Evolutionary conservation across 2,797 vertebrate genomes (phyloP), one percentile per base, ranked within the genome.

Genomic region (Bufotes viridis): DNA sequence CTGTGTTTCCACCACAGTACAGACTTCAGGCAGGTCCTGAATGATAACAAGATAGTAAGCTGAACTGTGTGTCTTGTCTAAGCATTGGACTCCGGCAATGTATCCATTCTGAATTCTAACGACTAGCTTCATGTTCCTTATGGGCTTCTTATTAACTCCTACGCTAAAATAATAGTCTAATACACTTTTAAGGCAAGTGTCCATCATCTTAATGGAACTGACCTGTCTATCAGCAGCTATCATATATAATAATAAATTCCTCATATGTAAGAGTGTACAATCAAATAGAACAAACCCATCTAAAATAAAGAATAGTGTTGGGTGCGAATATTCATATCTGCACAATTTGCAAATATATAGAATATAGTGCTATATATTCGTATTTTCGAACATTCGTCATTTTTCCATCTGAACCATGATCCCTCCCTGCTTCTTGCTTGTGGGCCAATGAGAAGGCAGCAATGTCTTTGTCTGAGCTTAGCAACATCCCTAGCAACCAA

Each of bases 1-100:
- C 85, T 74, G 22, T 78, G 53, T 86, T 82, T 63, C 80, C 78
- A 78, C 70, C 55, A 82, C 88, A 78, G 26, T 61, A 55, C 81
- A 83, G 76, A 81, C 74, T 83, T 82, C 65, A 86, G 74, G 34
- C 81, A 84, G 80, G 74, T 79, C 78, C 81, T 83, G 88, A 87
- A 89, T 89, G 88, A 89, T 87, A 89, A 87, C 79, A 79, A 89
- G 85, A 78, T 79, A 83, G 24, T 34, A 69, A 87, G 75, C 63
- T 87, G 81, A 83, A 70, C 88, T 83, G 26, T 86, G 74, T 69
- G 20, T 87, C 55, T 79, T 86, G 79, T 84, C 65, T 74, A 49
- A 81, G 76, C 15, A 85, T 17, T 88, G 63, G 67, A 63, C 75
- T 88, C 74, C 20, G 55, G 75, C 65, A 53, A 61, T 60, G 42